Evolutionary conservation across 2,888 invertebrate species (phyloP).

Genomic region (Siphlonurus alternatus): DNA sequence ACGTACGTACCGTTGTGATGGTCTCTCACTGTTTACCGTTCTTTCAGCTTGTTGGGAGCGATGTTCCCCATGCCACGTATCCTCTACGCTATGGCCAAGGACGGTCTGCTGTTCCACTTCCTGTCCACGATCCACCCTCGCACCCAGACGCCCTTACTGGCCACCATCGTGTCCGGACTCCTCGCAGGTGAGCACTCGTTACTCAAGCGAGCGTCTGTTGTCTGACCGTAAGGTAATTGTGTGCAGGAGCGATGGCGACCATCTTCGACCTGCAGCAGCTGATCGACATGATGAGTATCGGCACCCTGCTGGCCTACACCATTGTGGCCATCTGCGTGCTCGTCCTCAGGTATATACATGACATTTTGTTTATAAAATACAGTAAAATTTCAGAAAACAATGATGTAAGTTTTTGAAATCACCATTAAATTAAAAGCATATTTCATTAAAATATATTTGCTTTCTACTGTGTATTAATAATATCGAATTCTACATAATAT

Average conservation of each 20-base stretch:
- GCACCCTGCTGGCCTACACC: slow-evolving; percentile 75
- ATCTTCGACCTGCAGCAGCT: slow-evolving; percentile 80
- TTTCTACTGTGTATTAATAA: background rate
- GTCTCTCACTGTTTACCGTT: no score
- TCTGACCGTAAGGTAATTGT: slow-evolving; percentile 4
- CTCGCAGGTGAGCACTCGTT: slow-evolving; percentile 41
- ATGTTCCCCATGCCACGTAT: slow-evolving; percentile 80
- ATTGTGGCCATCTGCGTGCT: slow-evolving; percentile 84
- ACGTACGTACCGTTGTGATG: no score
- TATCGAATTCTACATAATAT: background rate
- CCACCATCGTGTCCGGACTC: slow-evolving; percentile 58
- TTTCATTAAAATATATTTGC: no score
- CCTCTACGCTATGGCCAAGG: slow-evolving; percentile 79
- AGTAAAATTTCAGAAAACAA: no score
- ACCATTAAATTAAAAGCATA: no score
- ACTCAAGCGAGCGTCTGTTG: background rate
- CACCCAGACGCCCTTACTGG: slow-evolving; percentile 64
- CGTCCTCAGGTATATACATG: slow-evolving; percentile 59
- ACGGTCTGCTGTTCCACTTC: slow-evolving; percentile 65
- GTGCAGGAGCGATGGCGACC: slow-evolving; percentile 61
- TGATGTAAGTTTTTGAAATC: no score
- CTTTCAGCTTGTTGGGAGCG: slow-evolving; percentile 54
- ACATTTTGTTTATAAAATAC: background rate
- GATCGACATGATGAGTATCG: slow-evolving; percentile 95
- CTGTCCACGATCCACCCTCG: slow-evolving; percentile 49